Evolutionary conservation across 2,888 invertebrate species (phyloP).

Genomic region (Stenolophus ochropezus): DNA sequence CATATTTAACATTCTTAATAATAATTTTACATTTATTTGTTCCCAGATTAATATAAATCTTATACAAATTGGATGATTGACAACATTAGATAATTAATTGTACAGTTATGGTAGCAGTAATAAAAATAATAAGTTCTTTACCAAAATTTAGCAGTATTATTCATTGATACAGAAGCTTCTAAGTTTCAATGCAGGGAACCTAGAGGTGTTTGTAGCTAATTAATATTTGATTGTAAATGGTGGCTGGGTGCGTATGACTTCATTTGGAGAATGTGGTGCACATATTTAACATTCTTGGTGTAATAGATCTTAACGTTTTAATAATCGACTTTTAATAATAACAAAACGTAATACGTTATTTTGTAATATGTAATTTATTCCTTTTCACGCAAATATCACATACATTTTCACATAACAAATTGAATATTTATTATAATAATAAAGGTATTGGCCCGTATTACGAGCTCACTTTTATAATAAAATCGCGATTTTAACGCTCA

Average conservation of each 20-base stretch:
- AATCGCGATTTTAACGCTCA: no score
- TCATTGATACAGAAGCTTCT: background rate
- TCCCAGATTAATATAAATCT: no score
- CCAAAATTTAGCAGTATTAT: background rate
- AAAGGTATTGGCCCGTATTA: no score
- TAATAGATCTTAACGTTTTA: conserved; percentile 14
- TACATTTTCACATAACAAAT: no score
- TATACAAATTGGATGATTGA: conserved; percentile 15
- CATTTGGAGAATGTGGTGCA: background rate
- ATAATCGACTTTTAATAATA: conserved; percentile 26
- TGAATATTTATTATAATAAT: no score
- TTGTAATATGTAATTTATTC: no score
- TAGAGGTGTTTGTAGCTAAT: background rate
- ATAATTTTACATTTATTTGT: no score
- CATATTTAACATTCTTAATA: background rate
- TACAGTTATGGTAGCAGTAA: background rate
- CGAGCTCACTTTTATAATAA: no score
- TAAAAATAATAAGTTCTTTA: background rate
- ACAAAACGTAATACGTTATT: background rate
- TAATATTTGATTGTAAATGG: background rate
- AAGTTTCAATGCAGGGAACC: background rate
- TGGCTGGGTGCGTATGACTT: background rate
- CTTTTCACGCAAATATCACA: no score
- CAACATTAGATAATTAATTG: background rate
- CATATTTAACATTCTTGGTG: background rate